Percentiles rank a stretch among this genome's conserved stretches.
phyloP scores from a whole-genome alignment of 1,140 invertebrate species.

The Drosophila subpulchrella region DNA sequence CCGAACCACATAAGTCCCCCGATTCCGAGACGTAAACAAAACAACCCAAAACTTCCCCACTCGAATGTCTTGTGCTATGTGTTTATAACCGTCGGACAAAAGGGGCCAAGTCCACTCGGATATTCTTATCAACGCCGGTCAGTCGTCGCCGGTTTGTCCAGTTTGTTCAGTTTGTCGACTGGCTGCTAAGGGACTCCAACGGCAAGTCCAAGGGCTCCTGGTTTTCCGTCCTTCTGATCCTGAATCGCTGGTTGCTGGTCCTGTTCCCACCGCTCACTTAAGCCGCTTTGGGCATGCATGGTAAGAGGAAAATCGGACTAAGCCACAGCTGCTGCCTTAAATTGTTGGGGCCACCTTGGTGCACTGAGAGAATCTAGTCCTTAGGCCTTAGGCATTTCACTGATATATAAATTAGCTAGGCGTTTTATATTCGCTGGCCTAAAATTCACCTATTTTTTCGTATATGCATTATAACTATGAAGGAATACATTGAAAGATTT shows the following conservation, averaged over 20 bases:
- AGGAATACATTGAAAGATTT: too few relatives aligned
- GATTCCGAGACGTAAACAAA: slow-evolving; percentile 32
- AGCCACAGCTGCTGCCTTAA: slow-evolving; percentile 40
- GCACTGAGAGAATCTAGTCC: neutral
- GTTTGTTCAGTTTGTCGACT: neutral
- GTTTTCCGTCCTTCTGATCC: neutral
- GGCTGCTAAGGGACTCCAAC: neutral
- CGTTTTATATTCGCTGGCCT: too few relatives aligned
- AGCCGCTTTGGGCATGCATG: slow-evolving; percentile 48
- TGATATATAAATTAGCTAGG: too few relatives aligned
- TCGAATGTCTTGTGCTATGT: slow-evolving; percentile 33
- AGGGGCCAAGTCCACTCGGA: neutral
- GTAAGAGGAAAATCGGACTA: slow-evolving; percentile 31
- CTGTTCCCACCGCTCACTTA: slow-evolving; percentile 9
- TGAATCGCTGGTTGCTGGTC: neutral
- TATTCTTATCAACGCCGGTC: slow-evolving; percentile 31
- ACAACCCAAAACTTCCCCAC: neutral
- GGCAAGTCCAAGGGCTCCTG: neutral
- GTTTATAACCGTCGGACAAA: slow-evolving; percentile 21
- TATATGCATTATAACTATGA: too few relatives aligned
- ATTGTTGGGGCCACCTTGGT: neutral
- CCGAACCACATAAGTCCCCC: neutral
- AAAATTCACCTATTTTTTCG: too few relatives aligned
- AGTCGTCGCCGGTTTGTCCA: neutral
- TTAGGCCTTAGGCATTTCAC: too few relatives aligned